Base-by-base conservation (phyloP, 2,888 invertebrate genomes). In the Cyclophora albipunctata region DNA sequence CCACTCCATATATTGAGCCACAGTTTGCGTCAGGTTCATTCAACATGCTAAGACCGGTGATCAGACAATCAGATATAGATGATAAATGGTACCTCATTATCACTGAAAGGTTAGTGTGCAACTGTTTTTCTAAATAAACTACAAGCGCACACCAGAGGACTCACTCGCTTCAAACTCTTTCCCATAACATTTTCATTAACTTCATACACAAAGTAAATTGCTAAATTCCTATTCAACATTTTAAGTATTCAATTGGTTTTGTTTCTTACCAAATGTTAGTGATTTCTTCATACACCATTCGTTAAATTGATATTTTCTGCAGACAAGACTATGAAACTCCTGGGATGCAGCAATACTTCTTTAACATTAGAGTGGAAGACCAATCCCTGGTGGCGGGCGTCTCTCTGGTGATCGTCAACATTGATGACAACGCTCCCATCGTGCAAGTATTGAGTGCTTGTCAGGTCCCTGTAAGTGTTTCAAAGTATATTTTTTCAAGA, bases 321-420 rank as follows among this genome's bases (percentile, higher is more conserved):
- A 88, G 88, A 51, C 91, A 91, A 65, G 91, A 91, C 67, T 91
- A 73, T 66, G 91, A 91, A 63, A 82, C 78, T 2, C 75, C 78
- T 0, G 67, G 64, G 3, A 90, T 90, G 81, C 73, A 69, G 54
- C 53, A 54, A 6, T 91, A 91, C 66, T 63, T 73, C 54, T 88
- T 91, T 60, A 63, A 71, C 6, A 63, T 90, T 4, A 60, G 62
- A 3, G 69, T 71, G 20, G 56, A 66, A 0, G 73, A 67, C 2
- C 63, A 79, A 54, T 0, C 54, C 3, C 56, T 70, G n/a, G 59
- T 52, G n/a, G 77, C 59, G n/a, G 52, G 46, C n/a, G 82, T 91
- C 44, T 67, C 78, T 3, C 76, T 91, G 6, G 54, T 63, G 3
- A 81, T 90, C 20, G 74, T 78, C 4, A 90, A 90, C 60, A 90